Base-by-base conservation (phyloP, 2,797 vertebrate species). In the Paratrypauchen microcephalus region DNA sequence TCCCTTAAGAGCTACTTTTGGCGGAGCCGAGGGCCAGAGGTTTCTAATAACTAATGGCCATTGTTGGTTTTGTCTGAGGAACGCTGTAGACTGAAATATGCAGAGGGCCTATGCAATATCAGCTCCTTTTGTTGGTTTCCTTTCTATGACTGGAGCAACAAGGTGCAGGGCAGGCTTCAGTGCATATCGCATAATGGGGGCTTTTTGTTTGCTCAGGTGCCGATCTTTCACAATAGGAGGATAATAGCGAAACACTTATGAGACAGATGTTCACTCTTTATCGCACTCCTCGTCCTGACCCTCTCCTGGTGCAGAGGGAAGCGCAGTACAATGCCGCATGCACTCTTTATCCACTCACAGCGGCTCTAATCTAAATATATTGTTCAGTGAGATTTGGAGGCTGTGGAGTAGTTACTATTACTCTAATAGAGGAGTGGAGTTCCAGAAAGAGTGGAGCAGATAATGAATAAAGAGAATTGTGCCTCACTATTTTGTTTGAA, bases 161-260 rank as follows among this genome's bases (percentile, higher is more conserved):
- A 87, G 76, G 83, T 86, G 78, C 81, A 63, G 72, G 66, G 24
- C 77, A 85, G 86, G 80, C 82, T 81, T 86, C 76, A 70, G 77
- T 84, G 75, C 78, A 84, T 79, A 83, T 87, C 81, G 79, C 87
- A 85, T 88, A 92, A 92, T 91, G 87, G 86, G 79, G 77, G 79
- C 71, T 86, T 86, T 91, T 88, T 92, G 90, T 94, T 93, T 92
- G 88, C 88, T 93, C 92, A 92, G 91, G 91, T 93, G 90, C 83
- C 30, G 76, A 76, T 85, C 78, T 75, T 79, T 79, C 74, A 83
- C 86, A 86, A 89, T 88, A 78, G 82, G 79, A 50, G 70, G 79
- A 92, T 92, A 91, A 92, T 93, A 77, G 89, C 87, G 81, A 65
- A 90, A 86, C 87, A 86, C 87, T 93, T 89, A 85, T 84, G 83